A percentile compares a stretch with the other conserved stretches of the same genome.
Conservation (phyloP, 2,113 vertebrate genomes). For the Podilymbus podiceps region DNA sequence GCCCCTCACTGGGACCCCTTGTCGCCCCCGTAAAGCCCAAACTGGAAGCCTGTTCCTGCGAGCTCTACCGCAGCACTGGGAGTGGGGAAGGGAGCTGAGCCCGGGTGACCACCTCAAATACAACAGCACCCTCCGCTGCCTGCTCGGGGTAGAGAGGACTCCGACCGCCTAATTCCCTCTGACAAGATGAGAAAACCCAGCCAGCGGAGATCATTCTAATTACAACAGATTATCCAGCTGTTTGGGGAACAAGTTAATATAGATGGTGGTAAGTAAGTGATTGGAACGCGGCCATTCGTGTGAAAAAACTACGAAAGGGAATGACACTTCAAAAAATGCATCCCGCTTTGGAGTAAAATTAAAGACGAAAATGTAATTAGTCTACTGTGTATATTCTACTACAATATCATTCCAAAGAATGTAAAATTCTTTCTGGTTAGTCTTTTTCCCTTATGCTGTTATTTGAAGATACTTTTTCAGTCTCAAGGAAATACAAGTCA, state of each 20-base stretch:
- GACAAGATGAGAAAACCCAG: conserved; percentile 22
- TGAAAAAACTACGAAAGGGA: neutral
- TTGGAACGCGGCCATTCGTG: neutral
- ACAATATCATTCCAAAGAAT: conserved; percentile 27
- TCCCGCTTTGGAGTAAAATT: neutral
- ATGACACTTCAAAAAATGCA: neutral
- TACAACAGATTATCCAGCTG: conserved; percentile 15
- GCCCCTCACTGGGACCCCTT: neutral
- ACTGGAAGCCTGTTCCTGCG: neutral
- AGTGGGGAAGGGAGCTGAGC: too few species aligned
- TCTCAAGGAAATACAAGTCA: conserved; percentile 52
- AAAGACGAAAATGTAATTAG: conserved; percentile 33
- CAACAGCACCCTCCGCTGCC: conserved; percentile 75
- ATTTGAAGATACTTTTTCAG: conserved; percentile 3
- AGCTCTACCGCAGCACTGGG: neutral
- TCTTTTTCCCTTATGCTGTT: neutral
- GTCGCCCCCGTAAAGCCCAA: neutral
- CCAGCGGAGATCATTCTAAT: neutral
- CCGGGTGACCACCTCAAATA: neutral
- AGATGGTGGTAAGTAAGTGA: conserved; percentile 28
- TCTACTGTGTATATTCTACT: conserved; percentile 7
- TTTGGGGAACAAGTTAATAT: conserved; percentile 19
- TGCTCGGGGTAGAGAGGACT: neutral
- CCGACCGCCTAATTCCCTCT: neutral
- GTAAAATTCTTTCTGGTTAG: conserved; percentile 28